Evolutionary conservation across 2,888 invertebrate species (phyloP).

Genomic region (Perizoma flavofasciatum): DNA sequence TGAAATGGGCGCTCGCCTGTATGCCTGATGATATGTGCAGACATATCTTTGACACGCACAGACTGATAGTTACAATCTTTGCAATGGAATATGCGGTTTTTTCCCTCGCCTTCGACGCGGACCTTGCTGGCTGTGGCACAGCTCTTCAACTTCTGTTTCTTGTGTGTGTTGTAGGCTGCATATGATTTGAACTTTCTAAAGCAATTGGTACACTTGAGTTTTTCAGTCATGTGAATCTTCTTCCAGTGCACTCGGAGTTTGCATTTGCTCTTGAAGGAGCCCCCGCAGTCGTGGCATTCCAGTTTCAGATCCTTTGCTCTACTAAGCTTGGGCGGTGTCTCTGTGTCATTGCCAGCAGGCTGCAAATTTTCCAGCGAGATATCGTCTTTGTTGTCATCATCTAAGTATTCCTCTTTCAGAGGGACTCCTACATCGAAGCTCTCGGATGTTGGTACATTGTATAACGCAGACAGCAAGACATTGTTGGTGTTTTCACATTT

Average conservation of each 20-base stretch:
- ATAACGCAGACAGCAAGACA: constrained; percentile 43
- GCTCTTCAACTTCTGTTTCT: constrained; percentile 25
- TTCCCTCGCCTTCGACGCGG: constrained; percentile 35
- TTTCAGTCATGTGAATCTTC: constrained; percentile 44
- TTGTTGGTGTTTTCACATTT: constrained; percentile 63
- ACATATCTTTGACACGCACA: constrained; percentile 54
- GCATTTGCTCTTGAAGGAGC: constrained; percentile 55
- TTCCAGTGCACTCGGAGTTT: constrained; percentile 61
- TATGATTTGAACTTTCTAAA: constrained; percentile 44
- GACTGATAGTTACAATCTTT: constrained; percentile 62
- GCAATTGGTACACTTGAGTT: constrained; percentile 47
- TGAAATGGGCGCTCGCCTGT: constrained; percentile 60
- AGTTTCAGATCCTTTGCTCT: constrained; percentile 49
- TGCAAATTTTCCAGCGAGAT: constrained; percentile 15
- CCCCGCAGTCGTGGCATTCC: constrained; percentile 58
- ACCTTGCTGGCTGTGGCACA: constrained; percentile 28
- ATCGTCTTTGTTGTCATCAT: constrained; percentile 18
- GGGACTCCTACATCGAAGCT: not conserved
- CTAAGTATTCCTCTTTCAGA: constrained; percentile 24
- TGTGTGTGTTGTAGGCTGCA: constrained; percentile 40
- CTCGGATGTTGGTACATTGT: constrained; percentile 4
- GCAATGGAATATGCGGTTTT: constrained; percentile 33
- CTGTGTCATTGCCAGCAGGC: constrained; percentile 3
- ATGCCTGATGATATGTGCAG: constrained; percentile 57
- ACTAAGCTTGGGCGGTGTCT: constrained; percentile 31